Conservation (phyloP, 2,888 invertebrate species). For the Dendrolimus pini region DNA sequence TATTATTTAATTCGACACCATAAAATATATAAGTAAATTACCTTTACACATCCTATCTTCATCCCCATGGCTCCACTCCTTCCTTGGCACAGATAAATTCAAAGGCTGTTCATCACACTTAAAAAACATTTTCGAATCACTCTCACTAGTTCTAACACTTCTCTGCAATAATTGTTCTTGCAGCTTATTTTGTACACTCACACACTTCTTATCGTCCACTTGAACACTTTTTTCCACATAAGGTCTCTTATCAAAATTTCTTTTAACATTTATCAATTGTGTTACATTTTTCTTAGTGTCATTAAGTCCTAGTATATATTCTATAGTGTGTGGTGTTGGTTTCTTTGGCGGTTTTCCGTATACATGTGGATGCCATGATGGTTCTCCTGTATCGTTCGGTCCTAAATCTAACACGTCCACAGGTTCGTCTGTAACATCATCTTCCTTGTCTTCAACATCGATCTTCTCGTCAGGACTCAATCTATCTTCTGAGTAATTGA, state of each 20-base stretch:
- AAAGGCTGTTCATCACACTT: constrained; percentile 73
- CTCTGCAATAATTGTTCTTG: constrained; percentile 64
- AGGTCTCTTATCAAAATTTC: constrained; percentile 45
- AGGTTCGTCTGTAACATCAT: constrained; percentile 7
- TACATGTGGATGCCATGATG: constrained; percentile 92
- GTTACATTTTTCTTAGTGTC: constrained; percentile 38
- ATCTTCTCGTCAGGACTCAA: constrained; percentile 48
- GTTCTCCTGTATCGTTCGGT: constrained; percentile 21
- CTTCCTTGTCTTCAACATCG: constrained; percentile 34
- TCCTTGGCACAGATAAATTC: constrained; percentile 77
- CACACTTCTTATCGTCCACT: constrained; percentile 43
- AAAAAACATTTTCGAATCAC: constrained; percentile 43
- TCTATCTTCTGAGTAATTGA: constrained; percentile 33
- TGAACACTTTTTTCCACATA: constrained; percentile 21
- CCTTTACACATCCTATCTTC: constrained; percentile 53
- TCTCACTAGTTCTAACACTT: constrained; percentile 52
- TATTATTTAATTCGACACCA: too few species aligned
- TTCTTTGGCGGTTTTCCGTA: constrained; percentile 88
- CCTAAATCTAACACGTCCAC: background rate
- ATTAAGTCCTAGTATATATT: constrained; percentile 85
- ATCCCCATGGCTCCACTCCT: constrained; percentile 44
- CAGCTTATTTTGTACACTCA: constrained; percentile 54
- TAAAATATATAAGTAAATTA: constrained; percentile 19
- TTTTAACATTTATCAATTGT: constrained; percentile 54
- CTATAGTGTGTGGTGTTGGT: constrained; percentile 92